Evolutionary conservation across 92 coral and sea anemone genomes (phyloP).

Genomic region (Phenganax subtilis): DNA sequence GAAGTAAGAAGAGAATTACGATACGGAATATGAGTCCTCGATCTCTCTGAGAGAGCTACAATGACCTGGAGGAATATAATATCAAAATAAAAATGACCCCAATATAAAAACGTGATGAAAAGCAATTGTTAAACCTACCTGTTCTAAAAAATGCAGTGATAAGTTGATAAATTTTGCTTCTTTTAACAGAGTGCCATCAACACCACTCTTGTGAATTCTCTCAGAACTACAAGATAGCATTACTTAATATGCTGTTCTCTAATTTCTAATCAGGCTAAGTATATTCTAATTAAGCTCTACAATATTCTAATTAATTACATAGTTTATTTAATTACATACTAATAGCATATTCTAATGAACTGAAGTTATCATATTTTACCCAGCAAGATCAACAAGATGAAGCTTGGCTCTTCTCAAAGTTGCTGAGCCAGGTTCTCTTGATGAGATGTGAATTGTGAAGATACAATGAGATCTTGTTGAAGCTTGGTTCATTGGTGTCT

Average conservation of each 20-base stretch:
- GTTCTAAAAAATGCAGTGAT: slow-evolving; percentile 87
- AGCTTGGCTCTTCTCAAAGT: slow-evolving; percentile 92
- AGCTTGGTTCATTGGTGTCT: slow-evolving; percentile 99
- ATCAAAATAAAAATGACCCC: background rate
- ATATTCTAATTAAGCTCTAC: background rate
- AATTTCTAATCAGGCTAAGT: background rate
- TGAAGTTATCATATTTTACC: slow-evolving; percentile 48
- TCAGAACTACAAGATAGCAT: slow-evolving; percentile 61
- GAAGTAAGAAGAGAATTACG: slow-evolving; percentile 97
- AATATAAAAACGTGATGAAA: background rate
- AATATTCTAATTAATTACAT: background rate
- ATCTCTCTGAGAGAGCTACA: slow-evolving; percentile 92
- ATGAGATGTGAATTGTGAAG: slow-evolving; percentile 80
- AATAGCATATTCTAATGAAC: background rate
- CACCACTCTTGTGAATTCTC: slow-evolving; percentile 83
- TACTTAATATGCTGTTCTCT: background rate
- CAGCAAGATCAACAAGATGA: slow-evolving; percentile 94
- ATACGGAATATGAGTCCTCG: slow-evolving; percentile 96
- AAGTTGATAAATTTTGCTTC: slow-evolving; percentile 97
- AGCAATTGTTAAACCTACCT: slow-evolving; percentile 45
- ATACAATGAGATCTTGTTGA: slow-evolving; percentile 96
- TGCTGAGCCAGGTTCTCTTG: slow-evolving; percentile 87
- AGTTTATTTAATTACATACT: background rate
- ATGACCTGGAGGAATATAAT: slow-evolving; percentile 57
- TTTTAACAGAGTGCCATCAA: slow-evolving; percentile 81